These are phyloP conservation scores for Amia ocellicauda DNA, from an alignment of 2,113 vertebrate species.

Conservation along the genomic window DNA sequence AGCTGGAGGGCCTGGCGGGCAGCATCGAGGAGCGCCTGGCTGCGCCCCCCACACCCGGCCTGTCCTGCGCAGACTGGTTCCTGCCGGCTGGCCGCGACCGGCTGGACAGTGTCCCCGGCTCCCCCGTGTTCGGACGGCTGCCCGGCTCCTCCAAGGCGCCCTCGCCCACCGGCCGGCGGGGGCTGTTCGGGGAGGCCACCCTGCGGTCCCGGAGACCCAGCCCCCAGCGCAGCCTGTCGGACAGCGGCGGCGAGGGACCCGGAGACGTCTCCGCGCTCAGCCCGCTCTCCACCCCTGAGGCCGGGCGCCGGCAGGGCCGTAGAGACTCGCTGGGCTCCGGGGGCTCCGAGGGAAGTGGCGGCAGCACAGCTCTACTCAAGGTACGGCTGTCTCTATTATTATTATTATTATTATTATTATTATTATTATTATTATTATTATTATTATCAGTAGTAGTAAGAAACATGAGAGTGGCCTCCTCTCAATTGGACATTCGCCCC, in stretches of 20 bases:
- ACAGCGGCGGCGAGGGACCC: conserved; percentile 57
- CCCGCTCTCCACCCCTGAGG: conserved; percentile 52
- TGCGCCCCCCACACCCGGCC: conserved; percentile 64
- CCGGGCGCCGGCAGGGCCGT: conserved; percentile 47
- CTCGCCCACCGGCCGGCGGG: conserved; percentile 55
- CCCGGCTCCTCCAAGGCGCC: conserved; percentile 58
- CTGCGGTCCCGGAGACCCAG: conserved; percentile 57
- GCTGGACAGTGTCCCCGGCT: conserved; percentile 58
- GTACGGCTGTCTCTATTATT: conserved; percentile 38
- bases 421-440: too few species aligned
- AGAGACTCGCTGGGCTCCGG: conserved; percentile 56
- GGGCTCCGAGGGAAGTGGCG: conserved; percentile 57
- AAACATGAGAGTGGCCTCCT: too few species aligned
- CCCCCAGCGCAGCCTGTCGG: conserved; percentile 61
- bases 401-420: too few species aligned
- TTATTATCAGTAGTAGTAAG: too few species aligned
- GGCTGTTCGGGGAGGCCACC: conserved; percentile 66
- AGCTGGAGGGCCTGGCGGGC: conserved; percentile 73
- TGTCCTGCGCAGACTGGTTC: conserved; percentile 90
- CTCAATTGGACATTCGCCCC: too few species aligned
- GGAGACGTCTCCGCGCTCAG: conserved; percentile 50
- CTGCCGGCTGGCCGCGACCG: conserved; percentile 68
- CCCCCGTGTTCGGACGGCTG: conserved; percentile 71
- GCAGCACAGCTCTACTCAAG: conserved; percentile 62
- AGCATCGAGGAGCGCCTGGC: conserved; percentile 74